Conservation (phyloP, 2,797 vertebrate species). For the Siniperca scherzeri region DNA sequence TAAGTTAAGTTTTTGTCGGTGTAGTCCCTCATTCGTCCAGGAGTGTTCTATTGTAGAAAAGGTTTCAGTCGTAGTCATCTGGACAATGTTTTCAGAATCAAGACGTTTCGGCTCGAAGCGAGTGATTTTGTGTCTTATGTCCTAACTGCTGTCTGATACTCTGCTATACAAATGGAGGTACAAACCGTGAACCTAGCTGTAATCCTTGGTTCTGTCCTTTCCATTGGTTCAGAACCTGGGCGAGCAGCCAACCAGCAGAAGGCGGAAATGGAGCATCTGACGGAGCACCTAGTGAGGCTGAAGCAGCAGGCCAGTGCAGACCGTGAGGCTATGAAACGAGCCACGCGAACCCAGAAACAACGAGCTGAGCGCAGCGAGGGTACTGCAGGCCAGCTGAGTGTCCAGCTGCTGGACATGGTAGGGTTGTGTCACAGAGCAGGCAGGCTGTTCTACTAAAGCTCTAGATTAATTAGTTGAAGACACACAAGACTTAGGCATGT, state of each 20-base stretch:
- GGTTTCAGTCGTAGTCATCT: no score
- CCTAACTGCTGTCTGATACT: no score
- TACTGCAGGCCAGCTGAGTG: constrained; percentile 84
- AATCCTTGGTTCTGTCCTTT: background rate
- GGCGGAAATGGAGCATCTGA: constrained; percentile 84
- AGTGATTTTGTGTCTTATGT: background rate
- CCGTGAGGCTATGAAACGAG: constrained; percentile 90
- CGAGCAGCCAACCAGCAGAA: constrained; percentile 86
- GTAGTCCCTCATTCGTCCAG: no score
- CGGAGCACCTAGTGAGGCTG: constrained; percentile 85
- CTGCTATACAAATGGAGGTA: no score
- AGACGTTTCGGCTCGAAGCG: no score
- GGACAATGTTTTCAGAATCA: no score
- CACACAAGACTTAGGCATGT: background rate
- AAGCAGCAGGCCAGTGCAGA: constrained; percentile 84
- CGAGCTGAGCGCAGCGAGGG: constrained; percentile 89
- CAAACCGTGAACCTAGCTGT: background rate
- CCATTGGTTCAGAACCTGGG: constrained; percentile 86
- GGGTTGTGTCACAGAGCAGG: background rate
- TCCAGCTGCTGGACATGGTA: constrained; percentile 91
- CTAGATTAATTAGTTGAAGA: background rate
- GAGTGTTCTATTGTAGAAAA: no score
- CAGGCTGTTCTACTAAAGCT: background rate
- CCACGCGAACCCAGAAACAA: constrained; percentile 89
- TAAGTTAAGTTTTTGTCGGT: background rate